Base-by-base conservation (phyloP, 2,113 vertebrate genomes). In the Platichthys flesus region DNA sequence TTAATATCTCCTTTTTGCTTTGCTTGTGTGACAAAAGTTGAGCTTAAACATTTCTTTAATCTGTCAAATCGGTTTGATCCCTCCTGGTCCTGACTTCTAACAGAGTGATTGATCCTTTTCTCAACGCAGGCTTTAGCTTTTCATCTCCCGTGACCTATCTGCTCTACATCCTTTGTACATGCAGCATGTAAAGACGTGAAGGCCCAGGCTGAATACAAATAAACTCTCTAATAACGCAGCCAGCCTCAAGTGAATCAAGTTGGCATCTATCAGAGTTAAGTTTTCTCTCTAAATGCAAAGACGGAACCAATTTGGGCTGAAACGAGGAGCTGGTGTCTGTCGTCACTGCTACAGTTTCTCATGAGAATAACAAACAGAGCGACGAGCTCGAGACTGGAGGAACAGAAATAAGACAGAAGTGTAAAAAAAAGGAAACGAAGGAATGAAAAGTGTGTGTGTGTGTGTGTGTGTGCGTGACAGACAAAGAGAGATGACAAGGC, bases 71-170 rank as follows among this genome's bases (percentile, higher is more conserved):
- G 71, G 31, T 31, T 51, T 72, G 66, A 83, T 71, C 51, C 69
- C 21, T 61, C 61, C 67, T 66, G 58, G 57, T 47, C 66, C 65
- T 57, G 67, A 81, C 79, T 60, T 77, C 73, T 23, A n/a, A 37
- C 59, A 9, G 9, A 67, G 9, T 16, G 28, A 78, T 85, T 58
- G 67, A 87, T 85, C 31, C 13, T 66, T 87, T 81, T 55, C 66
- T 74, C 76, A 78, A 64, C 65, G 67, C 62, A 78, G 64, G 49
- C 61, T 5, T 74, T 60, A 59, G 74, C 78, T 51, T 58, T 86
- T 60, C 82, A 81, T 86, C 83, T 90, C 66, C 51, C 20, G 52
- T 68, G 87, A 84, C 78, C 81, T 69, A 49, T 26, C 47, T 75
- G 58, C 76, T 82, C 73, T 55, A 52, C 55, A 79, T 77, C 73